phyloP scores from a whole-genome alignment of 2,113 vertebrate species.

The Grus americana region DNA sequence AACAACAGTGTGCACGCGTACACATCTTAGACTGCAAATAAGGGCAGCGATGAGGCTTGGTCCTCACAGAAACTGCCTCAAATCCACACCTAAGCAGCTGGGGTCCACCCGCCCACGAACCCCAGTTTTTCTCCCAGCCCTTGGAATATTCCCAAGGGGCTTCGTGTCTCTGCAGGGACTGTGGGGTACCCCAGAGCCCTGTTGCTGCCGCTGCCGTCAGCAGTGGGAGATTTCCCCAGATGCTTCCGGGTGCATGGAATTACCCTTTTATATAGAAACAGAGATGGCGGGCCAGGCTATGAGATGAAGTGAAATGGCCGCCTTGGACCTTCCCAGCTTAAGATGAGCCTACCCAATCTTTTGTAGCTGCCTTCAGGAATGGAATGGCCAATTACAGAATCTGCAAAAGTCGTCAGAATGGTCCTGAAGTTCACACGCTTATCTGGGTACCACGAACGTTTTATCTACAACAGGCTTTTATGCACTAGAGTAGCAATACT shows the following conservation, averaged over 20 bases:
- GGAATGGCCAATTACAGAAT: background rate
- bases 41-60: background rate
- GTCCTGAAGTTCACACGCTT: background rate
- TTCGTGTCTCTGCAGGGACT: background rate
- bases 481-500: accelerated
- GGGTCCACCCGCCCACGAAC: accelerated
- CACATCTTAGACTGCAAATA: background rate
- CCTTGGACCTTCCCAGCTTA: background rate
- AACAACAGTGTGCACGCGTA: background rate
- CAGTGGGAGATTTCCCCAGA: accelerated
- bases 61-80: background rate
- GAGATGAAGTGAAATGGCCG: background rate
- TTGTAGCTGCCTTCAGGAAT: background rate
- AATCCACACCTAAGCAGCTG: accelerated
- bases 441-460: background rate
- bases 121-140: background rate
- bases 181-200: background rate
- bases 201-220: background rate
- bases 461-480: background rate
- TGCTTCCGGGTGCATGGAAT: accelerated
- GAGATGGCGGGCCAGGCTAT: background rate
- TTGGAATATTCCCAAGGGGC: background rate
- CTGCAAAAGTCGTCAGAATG: background rate
- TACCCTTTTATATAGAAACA: background rate
- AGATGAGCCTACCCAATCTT: background rate